These are phyloP conservation scores for Pseudomyrmex sp. DNA, from an alignment of 1,140 invertebrate genomes.

Conservation along the genomic window DNA sequence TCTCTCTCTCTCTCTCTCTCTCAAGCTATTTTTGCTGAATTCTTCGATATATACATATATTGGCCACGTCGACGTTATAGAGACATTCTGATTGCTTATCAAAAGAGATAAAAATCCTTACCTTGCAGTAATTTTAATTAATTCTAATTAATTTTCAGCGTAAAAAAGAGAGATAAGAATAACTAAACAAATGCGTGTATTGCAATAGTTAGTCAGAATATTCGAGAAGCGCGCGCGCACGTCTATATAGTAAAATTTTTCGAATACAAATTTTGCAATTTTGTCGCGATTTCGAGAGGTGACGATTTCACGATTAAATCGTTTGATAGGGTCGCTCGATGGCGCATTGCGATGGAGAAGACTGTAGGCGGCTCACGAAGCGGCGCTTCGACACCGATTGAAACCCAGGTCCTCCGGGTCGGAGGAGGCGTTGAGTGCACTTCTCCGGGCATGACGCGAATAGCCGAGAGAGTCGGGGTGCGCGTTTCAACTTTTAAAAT, in stretches of 20 bases:
- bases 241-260: too few species aligned
- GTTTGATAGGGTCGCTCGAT: neutral
- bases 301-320: conserved; percentile 10
- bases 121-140: neutral
- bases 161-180: neutral
- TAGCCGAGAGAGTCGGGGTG: conserved; percentile 68
- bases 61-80: neutral
- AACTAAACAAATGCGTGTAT: too few species aligned
- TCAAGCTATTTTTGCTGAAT: neutral
- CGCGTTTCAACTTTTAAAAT: conserved; percentile 74
- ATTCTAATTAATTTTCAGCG: neutral
- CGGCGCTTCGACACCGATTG: conserved; percentile 78
- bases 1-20: neutral
- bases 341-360: conserved; percentile 10
- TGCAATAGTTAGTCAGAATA: too few species aligned
- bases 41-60: conserved; percentile 32
- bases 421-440: conserved; percentile 77
- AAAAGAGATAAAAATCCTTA: neutral
- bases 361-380: conserved; percentile 78
- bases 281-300: too few species aligned
- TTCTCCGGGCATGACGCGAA: conserved; percentile 76
- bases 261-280: too few species aligned
- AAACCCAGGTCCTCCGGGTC: conserved; percentile 70
- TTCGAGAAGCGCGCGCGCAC: too few species aligned
- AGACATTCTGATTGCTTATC: conserved; percentile 12